These are phyloP conservation scores for Yoshiicerus persimilis DNA, from an alignment of 1,140 invertebrate genomes.

Conservation along the genomic window DNA sequence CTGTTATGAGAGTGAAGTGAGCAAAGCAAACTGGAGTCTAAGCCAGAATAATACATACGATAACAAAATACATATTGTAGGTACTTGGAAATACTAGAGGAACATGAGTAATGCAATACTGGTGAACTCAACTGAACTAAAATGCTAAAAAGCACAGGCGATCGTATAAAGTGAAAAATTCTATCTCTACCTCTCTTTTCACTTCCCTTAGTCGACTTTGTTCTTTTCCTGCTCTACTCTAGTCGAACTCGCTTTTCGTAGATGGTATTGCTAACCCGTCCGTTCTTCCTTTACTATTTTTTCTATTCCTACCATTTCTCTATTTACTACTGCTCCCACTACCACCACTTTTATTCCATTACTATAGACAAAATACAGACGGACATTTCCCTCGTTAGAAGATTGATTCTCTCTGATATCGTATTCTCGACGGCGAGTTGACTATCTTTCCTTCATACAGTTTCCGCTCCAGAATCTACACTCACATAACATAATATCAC, in stretches of 20 bases:
- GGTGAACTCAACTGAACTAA: background rate
- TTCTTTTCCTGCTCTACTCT: background rate
- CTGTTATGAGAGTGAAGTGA: background rate
- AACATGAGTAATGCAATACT: background rate
- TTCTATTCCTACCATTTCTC: background rate
- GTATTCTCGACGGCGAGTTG: background rate
- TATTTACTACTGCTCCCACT: background rate
- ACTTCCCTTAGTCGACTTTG: background rate
- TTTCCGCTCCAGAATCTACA: background rate
- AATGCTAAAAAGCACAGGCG: background rate
- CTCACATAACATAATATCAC: background rate
- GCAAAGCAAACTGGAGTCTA: background rate
- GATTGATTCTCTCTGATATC: conserved; percentile 11
- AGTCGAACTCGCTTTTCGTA: background rate
- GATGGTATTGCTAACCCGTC: background rate
- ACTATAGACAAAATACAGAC: background rate
- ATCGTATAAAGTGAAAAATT: conserved; percentile 3
- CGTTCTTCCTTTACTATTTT: background rate
- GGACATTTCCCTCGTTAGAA: conserved; percentile 15
- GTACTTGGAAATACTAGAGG: background rate
- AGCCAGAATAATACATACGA: background rate
- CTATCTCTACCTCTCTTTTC: background rate
- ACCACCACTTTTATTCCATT: background rate
- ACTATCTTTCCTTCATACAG: background rate
- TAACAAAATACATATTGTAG: background rate